Conservation (phyloP, 1,140 invertebrate genomes). For the Diabrotica undecimpunctata region DNA sequence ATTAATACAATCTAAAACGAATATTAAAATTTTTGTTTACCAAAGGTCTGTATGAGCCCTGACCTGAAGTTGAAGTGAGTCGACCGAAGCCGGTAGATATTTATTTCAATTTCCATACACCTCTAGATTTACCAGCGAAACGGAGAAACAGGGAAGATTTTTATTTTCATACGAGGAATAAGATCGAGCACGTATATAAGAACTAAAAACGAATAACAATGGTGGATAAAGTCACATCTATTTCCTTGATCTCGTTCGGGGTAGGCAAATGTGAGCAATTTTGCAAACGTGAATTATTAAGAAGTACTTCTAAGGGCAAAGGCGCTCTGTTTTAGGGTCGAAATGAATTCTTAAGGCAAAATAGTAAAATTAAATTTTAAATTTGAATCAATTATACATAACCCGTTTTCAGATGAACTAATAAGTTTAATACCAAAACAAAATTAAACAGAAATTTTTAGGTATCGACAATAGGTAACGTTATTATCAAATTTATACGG, state of each 20-base stretch:
- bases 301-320: neutral
- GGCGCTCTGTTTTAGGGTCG: no score
- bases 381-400: no score
- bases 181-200: conserved; percentile 13
- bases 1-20: no score
- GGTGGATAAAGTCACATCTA: conserved; percentile 6
- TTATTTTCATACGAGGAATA: conserved; percentile 7
- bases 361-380: no score
- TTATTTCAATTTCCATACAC: conserved; percentile 15
- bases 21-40: no score
- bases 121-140: conserved; percentile 10
- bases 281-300: neutral
- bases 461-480: no score
- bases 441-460: no score
- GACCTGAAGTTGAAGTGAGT: neutral
- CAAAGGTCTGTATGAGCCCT: neutral
- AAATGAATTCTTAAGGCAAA: no score
- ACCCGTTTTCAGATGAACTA: no score
- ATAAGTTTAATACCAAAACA: no score
- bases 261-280: conserved; percentile 6
- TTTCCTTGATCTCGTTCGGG: conserved; percentile 13
- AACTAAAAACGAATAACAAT: conserved; percentile 6
- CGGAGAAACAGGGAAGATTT: conserved; percentile 10
- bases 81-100: neutral
- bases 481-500: no score